phyloP scores from a whole-genome alignment of 2,797 vertebrate genomes.

The Pterois miles region DNA sequence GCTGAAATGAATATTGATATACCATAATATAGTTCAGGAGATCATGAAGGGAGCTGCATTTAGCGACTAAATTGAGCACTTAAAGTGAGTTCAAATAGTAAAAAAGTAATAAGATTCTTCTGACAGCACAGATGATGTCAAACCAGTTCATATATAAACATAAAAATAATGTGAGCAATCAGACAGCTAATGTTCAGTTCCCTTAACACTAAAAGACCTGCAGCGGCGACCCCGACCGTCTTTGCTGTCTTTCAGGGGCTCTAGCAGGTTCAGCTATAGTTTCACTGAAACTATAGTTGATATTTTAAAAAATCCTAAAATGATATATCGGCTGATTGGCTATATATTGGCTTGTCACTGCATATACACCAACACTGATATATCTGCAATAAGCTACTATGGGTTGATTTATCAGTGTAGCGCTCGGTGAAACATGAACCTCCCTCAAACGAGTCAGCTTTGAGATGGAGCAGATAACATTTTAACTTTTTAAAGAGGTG shows the following conservation, averaged over 20 bases:
- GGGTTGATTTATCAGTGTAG: not conserved
- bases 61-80: not conserved
- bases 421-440: not conserved
- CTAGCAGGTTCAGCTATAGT: too few relatives aligned
- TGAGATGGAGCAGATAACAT: not conserved
- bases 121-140: not conserved
- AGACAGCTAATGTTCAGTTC: too few relatives aligned
- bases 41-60: not conserved
- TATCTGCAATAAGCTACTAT: not conserved
- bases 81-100: not conserved
- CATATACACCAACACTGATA: not conserved
- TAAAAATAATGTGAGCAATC: fast-evolving
- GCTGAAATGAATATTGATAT: not conserved
- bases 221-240: too few relatives aligned
- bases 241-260: too few relatives aligned
- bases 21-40: not conserved
- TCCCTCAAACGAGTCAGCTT: not conserved
- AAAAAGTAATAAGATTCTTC: not conserved
- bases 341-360: too few relatives aligned
- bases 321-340: too few relatives aligned
- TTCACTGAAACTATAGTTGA: too few relatives aligned
- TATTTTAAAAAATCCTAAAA: too few relatives aligned
- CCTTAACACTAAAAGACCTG: too few relatives aligned
- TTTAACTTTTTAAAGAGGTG: too few relatives aligned
- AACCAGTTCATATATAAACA: not conserved